Evolutionary conservation across 2,113 vertebrate species (phyloP), one percentile per base, ranked within the genome.

Genomic region (Toxotes chatareus): DNA sequence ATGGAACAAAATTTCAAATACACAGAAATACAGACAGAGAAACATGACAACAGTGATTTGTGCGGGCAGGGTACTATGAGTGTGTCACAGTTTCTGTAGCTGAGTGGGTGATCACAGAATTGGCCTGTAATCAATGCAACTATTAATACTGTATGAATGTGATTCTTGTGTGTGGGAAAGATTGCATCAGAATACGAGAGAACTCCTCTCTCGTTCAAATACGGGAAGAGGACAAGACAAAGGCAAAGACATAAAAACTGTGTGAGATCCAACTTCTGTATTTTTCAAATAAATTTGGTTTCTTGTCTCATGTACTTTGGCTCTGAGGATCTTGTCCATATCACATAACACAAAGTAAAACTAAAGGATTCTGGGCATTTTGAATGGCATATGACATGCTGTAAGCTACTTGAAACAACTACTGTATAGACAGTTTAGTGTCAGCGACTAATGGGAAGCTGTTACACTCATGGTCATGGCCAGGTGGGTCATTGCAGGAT

Each of bases 121-220:
- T 62, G 46, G 44, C 27, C 21, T 59, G 19, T 59, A 66, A 76
- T 17, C 17, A 17, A 34, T 59, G n/a, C 14, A 68, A 11, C 11
- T 62, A 57, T 63, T 23, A 32, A 59, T 53, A 68, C 8, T 40
- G 21, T 12, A 27, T 40, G 55, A 34, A 42, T n/a, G 31, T 55
- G 47, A 53, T 63, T 21, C 27, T 65, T 76, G n/a, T 72, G 12
- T 32, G 47, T 5, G 17, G 36, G 34, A 19, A 17, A 1, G 53
- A 46, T 60, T 27, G 66, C 31, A 55, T 75, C n/a, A 56, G 14
- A 57, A 34, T 69, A 57, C 0, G 6, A 61, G 40, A 17, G 23
- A 59, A 31, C 12, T 79, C 9, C 7, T 49, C n/a, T 59, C 6
- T 67, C 76, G n/a, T 57, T 70, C 49, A 79, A 79, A 86, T 73